phyloP scores from a whole-genome alignment of 2,888 invertebrate genomes.

The Scaptomyza caliginosa region DNA sequence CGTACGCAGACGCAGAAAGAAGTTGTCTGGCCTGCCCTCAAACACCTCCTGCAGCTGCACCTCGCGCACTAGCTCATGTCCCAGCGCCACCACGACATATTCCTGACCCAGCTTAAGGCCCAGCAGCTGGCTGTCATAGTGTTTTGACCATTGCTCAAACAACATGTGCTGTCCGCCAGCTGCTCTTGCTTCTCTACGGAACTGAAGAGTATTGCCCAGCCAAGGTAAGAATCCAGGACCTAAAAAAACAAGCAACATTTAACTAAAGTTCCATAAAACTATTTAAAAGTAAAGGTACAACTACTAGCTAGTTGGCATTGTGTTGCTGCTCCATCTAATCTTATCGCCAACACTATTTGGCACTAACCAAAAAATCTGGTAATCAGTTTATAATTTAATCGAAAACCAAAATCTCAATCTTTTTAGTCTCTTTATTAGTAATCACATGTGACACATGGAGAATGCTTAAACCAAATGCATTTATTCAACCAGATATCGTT shows the following conservation, averaged over 20 bases:
- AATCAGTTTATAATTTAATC: slow-evolving; percentile 31
- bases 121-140: slow-evolving; percentile 85
- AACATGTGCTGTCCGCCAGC: slow-evolving; percentile 85
- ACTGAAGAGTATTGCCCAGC: slow-evolving; percentile 81
- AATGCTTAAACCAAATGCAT: not conserved
- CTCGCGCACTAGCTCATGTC: slow-evolving; percentile 85
- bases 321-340: slow-evolving; percentile 35
- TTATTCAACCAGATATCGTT: slow-evolving; percentile 3
- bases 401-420: slow-evolving; percentile 46
- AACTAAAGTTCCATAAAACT: not conserved
- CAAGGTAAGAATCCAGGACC: slow-evolving; percentile 82
- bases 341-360: slow-evolving; percentile 50
- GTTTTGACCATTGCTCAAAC: slow-evolving; percentile 84
- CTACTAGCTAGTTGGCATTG: not conserved
- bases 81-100: slow-evolving; percentile 85
- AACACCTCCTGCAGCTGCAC: slow-evolving; percentile 86
- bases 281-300: not conserved
- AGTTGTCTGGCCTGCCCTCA: slow-evolving; percentile 88
- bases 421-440: slow-evolving; percentile 14
- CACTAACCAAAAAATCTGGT: slow-evolving; percentile 51
- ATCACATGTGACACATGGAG: slow-evolving; percentile 20
- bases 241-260: slow-evolving; percentile 30
- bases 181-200: slow-evolving; percentile 77
- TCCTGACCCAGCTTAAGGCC: slow-evolving; percentile 86
- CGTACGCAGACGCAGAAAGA: slow-evolving; percentile 87